Base-by-base conservation (phyloP, 2,888 invertebrate genomes). In the Pammene aurita region DNA sequence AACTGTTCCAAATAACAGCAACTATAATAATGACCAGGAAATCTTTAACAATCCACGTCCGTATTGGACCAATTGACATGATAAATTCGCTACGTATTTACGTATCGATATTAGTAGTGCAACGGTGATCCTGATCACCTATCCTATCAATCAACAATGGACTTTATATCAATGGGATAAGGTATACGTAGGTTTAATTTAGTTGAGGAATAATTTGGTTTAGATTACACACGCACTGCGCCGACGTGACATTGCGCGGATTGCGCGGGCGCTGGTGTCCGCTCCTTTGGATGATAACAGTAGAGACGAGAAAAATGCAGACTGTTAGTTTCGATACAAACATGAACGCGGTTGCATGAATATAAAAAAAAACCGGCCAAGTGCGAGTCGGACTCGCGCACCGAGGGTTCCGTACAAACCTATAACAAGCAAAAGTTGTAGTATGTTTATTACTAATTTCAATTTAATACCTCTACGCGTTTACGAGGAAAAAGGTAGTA, bases 11-110 rank as follows among this genome's bases (percentile, higher is more conserved):
- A 56, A 44, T 56, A 56, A 55, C 64, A 64, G 44, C n/a, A 58
- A 42, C 34, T 50, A n/a, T n/a, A n/a, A n/a, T n/a, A 66, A 60
- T 64, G 68, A 72, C 48, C 67, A 66, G 69, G 57, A 67, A 58
- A 38, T 67, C 54, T 66, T 46, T 62, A 66, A 62, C 58, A 61
- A 52, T 66, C 69, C 69, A 77, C 80, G 80, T 77, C 80, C 79
- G 79, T 82, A 86, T 86, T 83, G 42, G 82, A 80, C 79, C 78
- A 80, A 86, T 78, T 77, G 78, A 76, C 42, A 78, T 78, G 76
- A 78, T 76, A 75, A 77, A 80, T 90, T 89, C 79, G 88, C 78
- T 79, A 76, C 87, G 86, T 84, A 84, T 85, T 84, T 88, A 88
- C 90, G 88, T 89, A 88, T 88, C 80, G 80, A 82, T 85, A 86